Percentiles rank a stretch among this genome's conserved stretches.
phyloP scores from a whole-genome alignment of 2,797 vertebrate genomes.

The Clarias platycephalus region DNA sequence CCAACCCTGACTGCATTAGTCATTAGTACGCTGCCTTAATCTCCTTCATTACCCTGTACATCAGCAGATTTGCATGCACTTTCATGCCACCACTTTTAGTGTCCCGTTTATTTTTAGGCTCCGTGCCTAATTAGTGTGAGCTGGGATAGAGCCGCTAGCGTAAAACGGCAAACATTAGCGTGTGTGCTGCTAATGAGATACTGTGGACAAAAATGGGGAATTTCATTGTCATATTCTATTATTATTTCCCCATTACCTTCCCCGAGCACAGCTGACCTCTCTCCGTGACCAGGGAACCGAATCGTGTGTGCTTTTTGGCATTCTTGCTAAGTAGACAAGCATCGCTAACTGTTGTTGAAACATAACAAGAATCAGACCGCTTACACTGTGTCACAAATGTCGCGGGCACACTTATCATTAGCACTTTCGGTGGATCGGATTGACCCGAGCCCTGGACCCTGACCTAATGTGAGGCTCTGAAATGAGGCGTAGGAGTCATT shows the following conservation, averaged over 20 bases:
- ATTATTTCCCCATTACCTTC: conserved; percentile 76
- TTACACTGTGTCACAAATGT: conserved; percentile 28
- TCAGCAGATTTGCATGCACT: conserved; percentile 77
- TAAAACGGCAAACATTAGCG: conserved; percentile 75
- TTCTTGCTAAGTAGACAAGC: conserved; percentile 37
- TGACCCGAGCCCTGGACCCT: conserved; percentile 20
- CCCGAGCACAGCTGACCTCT: conserved; percentile 70
- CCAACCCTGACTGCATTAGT: conserved; percentile 48
- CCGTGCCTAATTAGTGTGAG: conserved; percentile 77
- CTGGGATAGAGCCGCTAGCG: conserved; percentile 75
- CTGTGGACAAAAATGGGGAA: conserved; percentile 74
- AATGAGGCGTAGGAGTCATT: conserved; percentile 60
- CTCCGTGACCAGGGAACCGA: conserved; percentile 42
- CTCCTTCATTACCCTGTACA: conserved; percentile 73
- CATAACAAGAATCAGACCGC: conserved; percentile 36
- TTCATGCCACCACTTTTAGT: conserved; percentile 66
- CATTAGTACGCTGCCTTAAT: conserved; percentile 56
- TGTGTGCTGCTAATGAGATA: conserved; percentile 73
- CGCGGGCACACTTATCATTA: not conserved
- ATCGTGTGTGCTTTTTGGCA: conserved; percentile 21
- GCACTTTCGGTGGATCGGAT: not conserved
- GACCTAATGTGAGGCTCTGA: conserved; percentile 44
- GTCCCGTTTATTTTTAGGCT: conserved; percentile 77
- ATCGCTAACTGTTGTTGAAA: conserved; percentile 34
- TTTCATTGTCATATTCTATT: conserved; percentile 71